Percentiles rank a stretch among this genome's conserved stretches.
Conservation (phyloP, 2,797 vertebrate genomes). For the Schizopygopsis malacanthus region DNA sequence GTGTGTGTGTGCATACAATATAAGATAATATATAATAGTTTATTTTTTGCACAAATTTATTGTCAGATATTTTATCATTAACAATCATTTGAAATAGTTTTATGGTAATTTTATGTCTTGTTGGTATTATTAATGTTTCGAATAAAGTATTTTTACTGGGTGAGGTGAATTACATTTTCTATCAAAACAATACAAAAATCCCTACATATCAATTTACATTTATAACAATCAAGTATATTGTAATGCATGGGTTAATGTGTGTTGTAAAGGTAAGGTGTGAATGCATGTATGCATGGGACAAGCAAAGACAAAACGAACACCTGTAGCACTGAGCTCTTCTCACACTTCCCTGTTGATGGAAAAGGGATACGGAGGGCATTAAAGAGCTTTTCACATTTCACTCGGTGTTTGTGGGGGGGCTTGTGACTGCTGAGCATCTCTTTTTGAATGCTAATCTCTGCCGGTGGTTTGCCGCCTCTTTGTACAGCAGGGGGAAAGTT, state of each 20-base stretch:
- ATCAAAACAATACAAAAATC: background rate
- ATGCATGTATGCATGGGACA: background rate
- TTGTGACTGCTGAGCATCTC: constrained; percentile 41
- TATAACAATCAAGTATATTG: constrained; percentile 20
- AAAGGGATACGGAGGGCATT: constrained; percentile 40
- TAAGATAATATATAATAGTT: background rate
- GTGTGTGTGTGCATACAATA: background rate
- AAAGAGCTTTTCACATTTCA: constrained; percentile 46
- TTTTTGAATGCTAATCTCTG: constrained; percentile 52
- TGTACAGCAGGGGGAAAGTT: constrained; percentile 29
- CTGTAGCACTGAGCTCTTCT: constrained; percentile 13
- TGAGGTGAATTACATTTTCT: background rate
- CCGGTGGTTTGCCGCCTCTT: constrained; percentile 32
- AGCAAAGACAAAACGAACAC: constrained; percentile 38
- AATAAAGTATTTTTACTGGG: background rate
- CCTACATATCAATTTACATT: background rate
- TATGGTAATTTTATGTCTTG: background rate
- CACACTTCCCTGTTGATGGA: constrained; percentile 39
- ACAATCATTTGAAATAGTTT: background rate
- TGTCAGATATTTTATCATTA: background rate
- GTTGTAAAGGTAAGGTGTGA: constrained; percentile 36
- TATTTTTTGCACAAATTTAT: background rate
- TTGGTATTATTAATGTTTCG: background rate
- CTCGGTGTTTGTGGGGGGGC: constrained; percentile 15
- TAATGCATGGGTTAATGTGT: background rate